Conservation (phyloP, 2,113 vertebrate genomes). For the Tricholaema leucomelas region DNA sequence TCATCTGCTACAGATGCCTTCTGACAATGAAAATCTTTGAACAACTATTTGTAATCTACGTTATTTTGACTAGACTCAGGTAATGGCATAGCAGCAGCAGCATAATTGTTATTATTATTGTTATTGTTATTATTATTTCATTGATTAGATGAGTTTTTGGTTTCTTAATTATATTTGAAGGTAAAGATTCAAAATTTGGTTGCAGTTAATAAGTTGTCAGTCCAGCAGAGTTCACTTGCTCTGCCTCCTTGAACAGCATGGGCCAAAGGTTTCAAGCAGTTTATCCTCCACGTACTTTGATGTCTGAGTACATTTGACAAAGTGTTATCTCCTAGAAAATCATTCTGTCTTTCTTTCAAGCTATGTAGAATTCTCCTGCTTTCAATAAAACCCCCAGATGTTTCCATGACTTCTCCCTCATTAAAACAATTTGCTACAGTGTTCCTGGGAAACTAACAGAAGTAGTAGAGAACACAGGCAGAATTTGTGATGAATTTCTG, state of each 20-base stretch:
- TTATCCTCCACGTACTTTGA: background rate
- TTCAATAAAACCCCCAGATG: constrained; percentile 55
- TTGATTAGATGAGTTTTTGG: background rate
- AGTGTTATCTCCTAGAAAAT: constrained; percentile 11
- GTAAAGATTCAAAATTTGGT: background rate
- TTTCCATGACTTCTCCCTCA: constrained; percentile 41
- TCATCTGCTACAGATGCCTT: background rate
- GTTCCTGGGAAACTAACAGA: constrained; percentile 50
- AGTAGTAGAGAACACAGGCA: constrained; percentile 5
- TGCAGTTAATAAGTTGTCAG: background rate
- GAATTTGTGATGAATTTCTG: constrained; percentile 42
- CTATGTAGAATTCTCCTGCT: constrained; percentile 38
- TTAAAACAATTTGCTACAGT: constrained; percentile 55
- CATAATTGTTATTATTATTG: no score
- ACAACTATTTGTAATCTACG: background rate
- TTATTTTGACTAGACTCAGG: background rate
- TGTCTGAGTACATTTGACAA: constrained; percentile 3
- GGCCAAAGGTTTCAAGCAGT: background rate
- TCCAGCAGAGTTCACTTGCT: background rate
- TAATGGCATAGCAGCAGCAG: no score
- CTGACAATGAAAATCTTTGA: background rate
- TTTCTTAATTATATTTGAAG: background rate
- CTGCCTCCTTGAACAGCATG: background rate
- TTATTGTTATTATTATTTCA: background rate
- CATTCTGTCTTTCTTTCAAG: constrained; percentile 38